Evolutionary conservation across 2,113 vertebrate genomes (phyloP), one percentile per base, ranked within the genome.

Genomic region (Megaceryle maxima): DNA sequence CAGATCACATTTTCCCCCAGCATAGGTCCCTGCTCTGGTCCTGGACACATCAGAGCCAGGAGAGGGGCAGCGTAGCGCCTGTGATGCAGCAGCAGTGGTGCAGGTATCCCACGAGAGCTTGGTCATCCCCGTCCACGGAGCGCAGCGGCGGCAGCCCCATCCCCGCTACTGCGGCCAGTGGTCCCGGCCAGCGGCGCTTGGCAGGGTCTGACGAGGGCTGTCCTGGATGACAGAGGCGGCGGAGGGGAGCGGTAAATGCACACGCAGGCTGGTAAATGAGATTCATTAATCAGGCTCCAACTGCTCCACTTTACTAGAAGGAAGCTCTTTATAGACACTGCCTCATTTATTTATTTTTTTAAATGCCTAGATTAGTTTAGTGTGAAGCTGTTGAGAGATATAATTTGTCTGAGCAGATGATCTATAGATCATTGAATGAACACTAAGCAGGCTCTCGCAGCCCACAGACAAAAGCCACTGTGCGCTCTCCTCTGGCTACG

Each of bases 271-370:
- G 80, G 16, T 69, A 91, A 92, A 95, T 41, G 53, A 77, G 50
- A 85, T 91, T 85, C 91, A 92, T 95, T 92, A 44, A 93, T 88
- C 95, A 96, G 90, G 29, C 44, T 93, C 88, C 88, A 88, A 92
- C 66, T 57, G 80, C 94, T 95, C 41, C 83, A 94, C 77, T 94
- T 82, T 69, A 46, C 94, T 84, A 82, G 67, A 82, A 0, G 1
- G 83, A 66, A 96, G 83, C 55, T 94, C 94, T 96, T 95, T 73
- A 94, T 55, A 94, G 86, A 95, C 70, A 79, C 53, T 85, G 77
- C 70, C 83, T 95, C 83, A 79, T 96, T 94, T 91, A 88, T 96
- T 96, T 96, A 88, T 93, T 96, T 95, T 95, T 96, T 92, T 95
- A 85, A 97, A 95, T 91, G 94, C 87, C 83, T 89, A 76, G 66